Base-by-base conservation (phyloP, 2,113 vertebrate species). In the Sapajus apella region DNA sequence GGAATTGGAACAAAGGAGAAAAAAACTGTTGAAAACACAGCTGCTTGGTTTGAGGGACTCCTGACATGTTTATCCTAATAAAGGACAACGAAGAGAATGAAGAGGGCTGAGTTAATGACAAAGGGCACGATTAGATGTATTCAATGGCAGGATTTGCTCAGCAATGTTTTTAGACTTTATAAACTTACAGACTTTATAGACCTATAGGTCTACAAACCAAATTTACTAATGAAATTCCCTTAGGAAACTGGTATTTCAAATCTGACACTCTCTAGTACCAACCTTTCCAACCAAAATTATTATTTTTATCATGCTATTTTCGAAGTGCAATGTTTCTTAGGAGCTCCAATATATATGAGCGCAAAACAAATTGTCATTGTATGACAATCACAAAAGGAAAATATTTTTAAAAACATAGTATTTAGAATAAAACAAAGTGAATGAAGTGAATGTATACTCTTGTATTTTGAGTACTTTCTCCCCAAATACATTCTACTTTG, bases 161-260 rank as follows among this genome's bases (percentile, higher is more conserved):
- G 43, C 23, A 47, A 43, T 82, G 14, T 70, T 79, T 89, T 96
- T 35, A 89, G 77, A 40, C 30, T 80, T 93, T 40, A 23, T 3
- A 79, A 70, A 61, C 61, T 64, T 30, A 30, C 0, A 64, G 27
- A 64, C 30, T 64, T 30, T 43, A 66, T 2, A 72, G 1, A 87
- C 47, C 70, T 45, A 47, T 3, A 81, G 18, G 73, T 73, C 56
- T 95, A 58, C 20, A 79, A 87, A 83, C 56, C 13, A 70, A 96
- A 86, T 58, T 55, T 76, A 76, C 64, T 77, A 93, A 79, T 95
- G 85, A 97, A 97, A 97, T 91, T 95, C 88, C 88, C 90, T 97
- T 85, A 94, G 94, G 93, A 97, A 97, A 97, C 35, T 85, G 56
- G 87, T 68, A 88, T 92, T 96, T 91, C 82, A 93, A 86, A 35